Percentiles rank a stretch among this genome's conserved stretches.
Conservation (phyloP, 2,797 vertebrate species). For the Forpus xanthops region DNA sequence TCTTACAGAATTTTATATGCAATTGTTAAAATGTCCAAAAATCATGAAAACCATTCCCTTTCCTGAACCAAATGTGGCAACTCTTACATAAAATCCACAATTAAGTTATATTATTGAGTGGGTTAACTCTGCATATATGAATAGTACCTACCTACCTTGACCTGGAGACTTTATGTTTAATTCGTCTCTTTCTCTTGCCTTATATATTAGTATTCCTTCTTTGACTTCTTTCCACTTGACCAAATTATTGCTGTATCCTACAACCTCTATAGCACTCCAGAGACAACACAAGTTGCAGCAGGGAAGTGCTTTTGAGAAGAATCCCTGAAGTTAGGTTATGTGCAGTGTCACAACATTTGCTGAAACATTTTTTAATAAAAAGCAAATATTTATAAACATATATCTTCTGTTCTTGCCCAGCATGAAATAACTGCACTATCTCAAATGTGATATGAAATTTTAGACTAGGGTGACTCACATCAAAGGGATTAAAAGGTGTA, state of each 20-base stretch:
- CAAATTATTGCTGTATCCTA: background rate
- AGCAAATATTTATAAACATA: slow-evolving; percentile 7
- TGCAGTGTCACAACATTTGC: background rate
- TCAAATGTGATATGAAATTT: background rate
- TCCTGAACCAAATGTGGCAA: background rate
- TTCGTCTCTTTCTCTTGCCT: background rate
- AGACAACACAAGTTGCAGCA: background rate
- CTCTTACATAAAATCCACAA: background rate
- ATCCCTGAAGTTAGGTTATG: background rate
- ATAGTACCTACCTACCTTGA: background rate
- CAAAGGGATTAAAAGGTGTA: background rate
- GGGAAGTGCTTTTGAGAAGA: background rate
- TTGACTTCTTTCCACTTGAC: background rate
- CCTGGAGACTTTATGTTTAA: background rate
- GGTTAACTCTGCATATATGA: background rate
- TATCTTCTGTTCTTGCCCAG: background rate
- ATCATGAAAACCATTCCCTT: background rate
- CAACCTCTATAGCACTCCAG: background rate
- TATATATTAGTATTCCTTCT: background rate
- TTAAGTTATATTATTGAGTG: background rate
- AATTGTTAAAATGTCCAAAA: background rate
- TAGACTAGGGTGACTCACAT: background rate
- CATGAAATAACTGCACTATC: background rate
- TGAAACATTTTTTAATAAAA: slow-evolving; percentile 3
- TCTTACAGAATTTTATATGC: background rate